Evolutionary conservation across 2,797 vertebrate species (phyloP).

Genomic region (Labroides dimidiatus): DNA sequence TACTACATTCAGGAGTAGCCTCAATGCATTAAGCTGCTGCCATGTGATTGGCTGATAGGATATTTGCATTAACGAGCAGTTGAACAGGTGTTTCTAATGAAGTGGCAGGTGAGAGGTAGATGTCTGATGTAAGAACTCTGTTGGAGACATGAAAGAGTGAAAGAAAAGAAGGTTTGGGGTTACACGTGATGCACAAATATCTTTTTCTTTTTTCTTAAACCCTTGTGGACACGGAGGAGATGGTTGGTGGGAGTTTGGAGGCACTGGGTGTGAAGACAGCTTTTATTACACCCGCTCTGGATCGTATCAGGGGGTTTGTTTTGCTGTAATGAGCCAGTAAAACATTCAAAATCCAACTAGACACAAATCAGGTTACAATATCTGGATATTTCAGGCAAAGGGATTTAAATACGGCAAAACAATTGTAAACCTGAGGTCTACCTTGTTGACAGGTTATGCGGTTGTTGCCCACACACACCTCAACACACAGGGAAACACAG

Average conservation of each 20-base stretch:
- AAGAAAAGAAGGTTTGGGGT: neutral
- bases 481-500: constrained; percentile 15
- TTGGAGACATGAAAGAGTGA: constrained; percentile 4
- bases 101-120: too few relatives aligned
- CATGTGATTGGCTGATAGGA: too few relatives aligned
- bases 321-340: constrained; percentile 36
- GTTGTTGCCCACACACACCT: constrained; percentile 26
- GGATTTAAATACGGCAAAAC: constrained; percentile 1
- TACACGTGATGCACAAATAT: constrained; percentile 4
- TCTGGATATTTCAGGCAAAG: neutral
- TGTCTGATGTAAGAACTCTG: constrained; percentile 1
- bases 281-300: constrained; percentile 30
- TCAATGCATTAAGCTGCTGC: too few relatives aligned
- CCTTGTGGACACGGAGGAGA: constrained; percentile 8
- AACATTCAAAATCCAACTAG: neutral
- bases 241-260: constrained; percentile 28
- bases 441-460: constrained; percentile 1
- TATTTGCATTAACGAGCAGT: too few relatives aligned
- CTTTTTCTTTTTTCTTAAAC: constrained; percentile 24
- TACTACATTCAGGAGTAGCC: too few relatives aligned
- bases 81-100: too few relatives aligned
- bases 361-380: neutral
- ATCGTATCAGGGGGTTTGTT: constrained; percentile 32
- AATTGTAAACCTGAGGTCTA: constrained; percentile 6
- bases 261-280: constrained; percentile 15